phyloP scores from a whole-genome alignment of 2,888 invertebrate species.

The Nephrotoma guestfalica region DNA sequence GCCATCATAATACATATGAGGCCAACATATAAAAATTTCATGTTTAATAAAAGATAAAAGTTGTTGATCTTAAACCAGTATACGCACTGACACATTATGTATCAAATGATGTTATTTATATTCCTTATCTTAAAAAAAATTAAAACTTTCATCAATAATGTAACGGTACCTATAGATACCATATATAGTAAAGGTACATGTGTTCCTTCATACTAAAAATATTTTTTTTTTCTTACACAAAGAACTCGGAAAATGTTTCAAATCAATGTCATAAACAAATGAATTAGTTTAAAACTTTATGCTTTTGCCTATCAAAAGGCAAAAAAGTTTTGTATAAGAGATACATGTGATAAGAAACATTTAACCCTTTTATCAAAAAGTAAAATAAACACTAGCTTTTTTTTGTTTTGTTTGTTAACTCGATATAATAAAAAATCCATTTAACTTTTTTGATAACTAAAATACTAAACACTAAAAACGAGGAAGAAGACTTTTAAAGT shows the following conservation, averaged over 20 bases:
- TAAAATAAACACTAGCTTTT: neutral
- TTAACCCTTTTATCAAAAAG: neutral
- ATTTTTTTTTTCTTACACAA: neutral
- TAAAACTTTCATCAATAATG: neutral
- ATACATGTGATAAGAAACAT: neutral
- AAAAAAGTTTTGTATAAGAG: neutral
- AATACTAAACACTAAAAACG: neutral
- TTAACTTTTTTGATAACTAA: neutral
- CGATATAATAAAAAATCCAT: neutral
- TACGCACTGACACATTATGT: neutral
- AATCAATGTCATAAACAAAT: neutral
- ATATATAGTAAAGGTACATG: neutral
- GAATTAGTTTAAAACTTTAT: neutral
- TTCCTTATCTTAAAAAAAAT: neutral
- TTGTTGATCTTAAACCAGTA: neutral
- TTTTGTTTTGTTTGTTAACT: neutral
- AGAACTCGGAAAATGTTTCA: neutral
- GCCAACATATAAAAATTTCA: neutral
- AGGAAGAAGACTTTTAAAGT: neutral
- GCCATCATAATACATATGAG: neutral
- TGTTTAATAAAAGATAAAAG: neutral
- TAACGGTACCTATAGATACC: neutral
- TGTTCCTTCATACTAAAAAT: neutral
- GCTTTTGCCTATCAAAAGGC: neutral
- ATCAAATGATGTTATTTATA: neutral